Conservation (phyloP, 2,113 vertebrate genomes). For the Epinephelus moara region DNA sequence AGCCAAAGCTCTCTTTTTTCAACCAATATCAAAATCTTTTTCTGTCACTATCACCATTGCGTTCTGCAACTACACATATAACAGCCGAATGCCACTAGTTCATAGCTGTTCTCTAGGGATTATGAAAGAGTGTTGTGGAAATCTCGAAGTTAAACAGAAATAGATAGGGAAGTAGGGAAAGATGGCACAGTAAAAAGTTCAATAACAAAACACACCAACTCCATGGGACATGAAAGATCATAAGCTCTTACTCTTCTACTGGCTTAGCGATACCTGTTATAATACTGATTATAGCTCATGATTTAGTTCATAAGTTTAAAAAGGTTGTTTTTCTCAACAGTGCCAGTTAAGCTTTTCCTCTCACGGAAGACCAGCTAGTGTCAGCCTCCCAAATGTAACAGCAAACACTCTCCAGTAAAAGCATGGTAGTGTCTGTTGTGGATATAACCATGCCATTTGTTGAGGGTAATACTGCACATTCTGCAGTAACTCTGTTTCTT, state of each 20-base stretch:
- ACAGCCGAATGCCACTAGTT: not conserved
- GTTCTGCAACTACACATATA: conserved; percentile 10
- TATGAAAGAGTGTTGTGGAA: not conserved
- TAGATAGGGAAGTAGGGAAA: not conserved
- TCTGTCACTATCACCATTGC: not conserved
- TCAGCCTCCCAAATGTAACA: not conserved
- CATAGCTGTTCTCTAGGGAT: conserved; percentile 7
- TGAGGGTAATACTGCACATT: not conserved
- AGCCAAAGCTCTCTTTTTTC: not conserved
- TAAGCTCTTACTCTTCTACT: not conserved
- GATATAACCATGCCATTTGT: not conserved
- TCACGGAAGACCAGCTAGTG: not conserved
- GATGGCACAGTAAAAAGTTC: not conserved
- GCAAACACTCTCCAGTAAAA: not conserved
- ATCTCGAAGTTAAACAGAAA: not conserved
- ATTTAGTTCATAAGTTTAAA: not conserved
- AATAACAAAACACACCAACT: conserved; percentile 12
- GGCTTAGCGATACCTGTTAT: not conserved
- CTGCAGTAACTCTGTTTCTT: not conserved
- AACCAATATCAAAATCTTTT: conserved; percentile 29
- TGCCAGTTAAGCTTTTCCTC: not conserved
- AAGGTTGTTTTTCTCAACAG: not conserved
- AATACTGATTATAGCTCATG: not conserved
- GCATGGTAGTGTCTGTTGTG: too few species aligned
- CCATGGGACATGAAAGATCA: not conserved